Evolutionary conservation across 2,113 vertebrate genomes (phyloP).

Genomic region (Oncorhynchus gorbuscha): DNA sequence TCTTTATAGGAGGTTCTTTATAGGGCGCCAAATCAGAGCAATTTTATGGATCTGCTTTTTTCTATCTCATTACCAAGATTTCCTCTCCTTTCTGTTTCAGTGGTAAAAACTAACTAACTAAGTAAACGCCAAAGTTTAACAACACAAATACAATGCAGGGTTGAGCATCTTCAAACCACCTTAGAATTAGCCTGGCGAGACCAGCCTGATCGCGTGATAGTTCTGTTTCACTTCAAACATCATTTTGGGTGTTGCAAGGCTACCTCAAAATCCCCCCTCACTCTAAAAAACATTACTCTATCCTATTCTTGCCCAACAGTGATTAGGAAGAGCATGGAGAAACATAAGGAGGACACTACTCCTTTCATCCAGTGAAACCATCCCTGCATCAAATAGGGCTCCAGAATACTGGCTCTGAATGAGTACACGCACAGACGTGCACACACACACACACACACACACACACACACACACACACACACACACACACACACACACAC

Average conservation of each 20-base stretch:
- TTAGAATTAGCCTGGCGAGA: neutral
- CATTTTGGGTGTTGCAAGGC: too few species aligned
- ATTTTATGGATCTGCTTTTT: neutral
- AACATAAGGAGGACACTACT: conserved; percentile 46
- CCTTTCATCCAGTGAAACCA: conserved; percentile 64
- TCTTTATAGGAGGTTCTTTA: too few species aligned
- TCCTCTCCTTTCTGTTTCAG: neutral
- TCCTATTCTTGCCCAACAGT: conserved; percentile 40
- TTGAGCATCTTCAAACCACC: neutral
- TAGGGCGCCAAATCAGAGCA: neutral
- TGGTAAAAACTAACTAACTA: neutral
- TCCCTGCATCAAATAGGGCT: conserved; percentile 59
- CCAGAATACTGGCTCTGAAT: conserved; percentile 55
- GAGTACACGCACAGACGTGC: neutral
- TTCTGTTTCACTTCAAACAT: too few species aligned
- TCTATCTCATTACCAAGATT: too few species aligned
- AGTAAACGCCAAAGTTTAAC: too few species aligned
- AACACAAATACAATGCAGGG: too few species aligned
- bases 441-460: too few species aligned
- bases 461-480: too few species aligned
- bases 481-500: too few species aligned
- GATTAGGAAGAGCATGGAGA: conserved; percentile 54
- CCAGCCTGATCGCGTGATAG: too few species aligned
- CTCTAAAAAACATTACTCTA: conserved; percentile 15
- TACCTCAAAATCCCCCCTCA: neutral